phyloP scores from a whole-genome alignment of 2,888 invertebrate species.

The Calephelis perditalis region DNA sequence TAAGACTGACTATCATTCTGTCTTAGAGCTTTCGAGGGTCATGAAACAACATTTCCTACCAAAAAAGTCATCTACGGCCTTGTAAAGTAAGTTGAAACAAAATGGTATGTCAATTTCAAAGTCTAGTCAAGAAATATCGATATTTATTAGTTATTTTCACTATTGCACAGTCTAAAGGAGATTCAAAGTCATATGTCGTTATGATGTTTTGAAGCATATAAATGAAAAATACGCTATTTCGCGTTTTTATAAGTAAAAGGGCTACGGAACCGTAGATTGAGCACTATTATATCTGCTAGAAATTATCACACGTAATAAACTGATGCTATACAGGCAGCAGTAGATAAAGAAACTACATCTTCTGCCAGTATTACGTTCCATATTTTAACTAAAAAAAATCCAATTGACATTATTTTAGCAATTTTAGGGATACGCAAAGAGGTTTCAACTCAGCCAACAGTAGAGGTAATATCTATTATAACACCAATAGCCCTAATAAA shows the following conservation, averaged over 20 bases:
- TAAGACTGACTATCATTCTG: too few species aligned
- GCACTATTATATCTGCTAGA: slow-evolving; percentile 11
- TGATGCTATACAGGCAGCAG: slow-evolving; percentile 13
- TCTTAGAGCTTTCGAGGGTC: neutral
- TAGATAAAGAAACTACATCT: slow-evolving; percentile 1
- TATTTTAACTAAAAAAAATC: neutral
- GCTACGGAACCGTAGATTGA: too few species aligned
- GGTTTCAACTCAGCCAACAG: neutral
- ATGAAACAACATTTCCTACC: slow-evolving; percentile 8
- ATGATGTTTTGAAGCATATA: slow-evolving; percentile 21
- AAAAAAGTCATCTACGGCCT: too few species aligned
- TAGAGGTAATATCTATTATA: neutral
- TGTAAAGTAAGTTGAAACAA: too few species aligned
- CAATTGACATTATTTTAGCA: neutral
- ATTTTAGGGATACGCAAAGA: neutral
- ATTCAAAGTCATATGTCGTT: slow-evolving; percentile 12
- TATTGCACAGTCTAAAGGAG: slow-evolving; percentile 20
- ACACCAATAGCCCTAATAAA: too few species aligned
- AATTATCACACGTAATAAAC: slow-evolving; percentile 7
- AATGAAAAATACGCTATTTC: slow-evolving; percentile 19
- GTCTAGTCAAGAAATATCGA: slow-evolving; percentile 16
- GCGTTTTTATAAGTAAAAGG: slow-evolving; percentile 1
- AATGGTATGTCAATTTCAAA: slow-evolving; percentile 13
- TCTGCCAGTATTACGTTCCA: neutral
- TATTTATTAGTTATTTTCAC: slow-evolving; percentile 21